Percentiles rank a stretch among this genome's conserved stretches.
phyloP scores from a whole-genome alignment of 2,797 vertebrate species.

The Molothrus ater region DNA sequence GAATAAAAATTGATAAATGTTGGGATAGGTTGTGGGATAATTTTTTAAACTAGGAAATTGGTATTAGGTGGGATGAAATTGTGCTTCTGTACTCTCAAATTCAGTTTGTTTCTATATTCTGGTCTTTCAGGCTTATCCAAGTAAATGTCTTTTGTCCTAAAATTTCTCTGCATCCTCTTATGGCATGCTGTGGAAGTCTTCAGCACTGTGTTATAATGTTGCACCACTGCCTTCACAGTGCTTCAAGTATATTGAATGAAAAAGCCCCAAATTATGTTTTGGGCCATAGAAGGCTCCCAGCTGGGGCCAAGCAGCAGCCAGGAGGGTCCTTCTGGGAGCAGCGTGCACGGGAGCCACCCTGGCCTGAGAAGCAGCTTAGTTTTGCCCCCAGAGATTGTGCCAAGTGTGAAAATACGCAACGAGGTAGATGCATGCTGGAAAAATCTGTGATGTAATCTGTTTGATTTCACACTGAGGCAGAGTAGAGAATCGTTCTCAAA shows the following conservation, averaged over 20 bases:
- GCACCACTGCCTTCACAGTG: background rate
- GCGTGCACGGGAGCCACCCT: accelerated
- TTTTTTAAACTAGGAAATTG: background rate
- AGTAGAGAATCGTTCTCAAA: background rate
- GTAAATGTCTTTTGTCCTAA: background rate
- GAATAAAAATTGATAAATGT: background rate
- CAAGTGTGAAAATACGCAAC: accelerated
- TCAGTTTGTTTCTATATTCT: background rate
- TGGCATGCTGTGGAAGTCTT: accelerated
- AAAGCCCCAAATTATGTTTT: background rate
- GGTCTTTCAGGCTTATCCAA: background rate
- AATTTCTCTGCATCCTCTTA: background rate
- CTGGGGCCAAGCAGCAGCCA: background rate
- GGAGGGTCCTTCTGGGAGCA: background rate
- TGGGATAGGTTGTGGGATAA: background rate
- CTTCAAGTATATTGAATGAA: background rate
- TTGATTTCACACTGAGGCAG: background rate
- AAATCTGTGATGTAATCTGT: background rate
- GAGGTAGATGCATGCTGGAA: background rate
- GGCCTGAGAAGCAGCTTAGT: background rate
- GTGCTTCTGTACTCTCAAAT: background rate
- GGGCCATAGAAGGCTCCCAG: background rate
- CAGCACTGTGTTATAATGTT: background rate
- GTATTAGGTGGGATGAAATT: background rate
- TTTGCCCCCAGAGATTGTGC: background rate